Conservation (phyloP, 2,888 invertebrate species). For the Aporophyla nigra region DNA sequence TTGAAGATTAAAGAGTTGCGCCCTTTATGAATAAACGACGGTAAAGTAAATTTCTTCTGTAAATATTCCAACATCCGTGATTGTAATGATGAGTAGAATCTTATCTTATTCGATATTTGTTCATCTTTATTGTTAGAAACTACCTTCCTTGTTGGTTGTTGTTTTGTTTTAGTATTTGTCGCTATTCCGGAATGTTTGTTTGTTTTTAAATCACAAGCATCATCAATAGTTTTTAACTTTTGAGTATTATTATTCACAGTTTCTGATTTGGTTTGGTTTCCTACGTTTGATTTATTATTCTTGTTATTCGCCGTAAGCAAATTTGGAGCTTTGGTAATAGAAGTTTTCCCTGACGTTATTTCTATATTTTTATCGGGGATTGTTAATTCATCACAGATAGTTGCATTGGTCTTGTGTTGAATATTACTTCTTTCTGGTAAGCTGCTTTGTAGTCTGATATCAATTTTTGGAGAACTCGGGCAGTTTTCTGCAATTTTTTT, state of each 20-base stretch:
- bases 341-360: neutral
- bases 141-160: neutral
- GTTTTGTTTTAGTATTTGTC: constrained; percentile 12
- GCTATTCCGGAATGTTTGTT: neutral
- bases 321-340: neutral
- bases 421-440: neutral
- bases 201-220: neutral
- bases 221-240: neutral
- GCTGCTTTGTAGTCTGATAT: neutral
- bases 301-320: neutral
- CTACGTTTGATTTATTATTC: neutral
- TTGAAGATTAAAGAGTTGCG: constrained; percentile 75
- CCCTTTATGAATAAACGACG: constrained; percentile 70
- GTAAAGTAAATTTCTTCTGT: constrained; percentile 61
- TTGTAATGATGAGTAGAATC: constrained; percentile 57
- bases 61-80: constrained; percentile 59
- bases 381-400: neutral
- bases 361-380: neutral
- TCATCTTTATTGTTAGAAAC: constrained; percentile 1
- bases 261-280: constrained; percentile 3
- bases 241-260: constrained; percentile 3
- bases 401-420: neutral
- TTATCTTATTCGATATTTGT: neutral
- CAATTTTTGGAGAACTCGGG: neutral
- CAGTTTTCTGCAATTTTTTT: constrained; percentile 9